A percentile compares a stretch with the other conserved stretches of the same genome.
These are phyloP conservation scores for Columbina picui DNA, from an alignment of 2,113 vertebrate species.

Conservation along the genomic window DNA sequence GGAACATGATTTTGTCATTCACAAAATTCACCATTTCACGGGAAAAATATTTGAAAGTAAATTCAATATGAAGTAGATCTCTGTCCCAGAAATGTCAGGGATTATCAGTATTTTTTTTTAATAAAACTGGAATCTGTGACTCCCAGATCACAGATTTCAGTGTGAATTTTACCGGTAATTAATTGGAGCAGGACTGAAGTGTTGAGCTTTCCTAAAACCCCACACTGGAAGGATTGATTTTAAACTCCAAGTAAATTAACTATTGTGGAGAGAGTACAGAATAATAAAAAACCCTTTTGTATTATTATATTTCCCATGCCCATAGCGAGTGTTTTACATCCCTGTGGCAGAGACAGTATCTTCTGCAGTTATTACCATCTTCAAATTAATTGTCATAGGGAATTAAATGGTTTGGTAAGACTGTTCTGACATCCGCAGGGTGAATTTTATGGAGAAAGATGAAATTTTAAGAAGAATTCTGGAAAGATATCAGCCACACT, in stretches of 20 bases:
- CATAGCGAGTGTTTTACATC: background rate
- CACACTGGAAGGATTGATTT: background rate
- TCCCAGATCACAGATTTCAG: background rate
- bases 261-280: background rate
- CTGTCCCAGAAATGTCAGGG: background rate
- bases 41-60: background rate
- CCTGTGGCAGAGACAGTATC: background rate
- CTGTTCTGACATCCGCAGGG: background rate
- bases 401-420: background rate
- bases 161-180: slow-evolving; percentile 1
- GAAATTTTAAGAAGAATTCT: background rate
- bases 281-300: background rate
- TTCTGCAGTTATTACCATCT: background rate
- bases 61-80: background rate
- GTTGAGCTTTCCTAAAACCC: background rate
- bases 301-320: background rate
- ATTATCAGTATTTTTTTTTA: background rate
- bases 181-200: background rate
- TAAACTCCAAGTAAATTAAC: slow-evolving; percentile 19
- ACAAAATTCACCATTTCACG: background rate
- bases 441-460: background rate
- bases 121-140: background rate
- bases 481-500: background rate
- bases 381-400: background rate
- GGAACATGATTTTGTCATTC: background rate